Evolutionary conservation across 2,888 invertebrate genomes (phyloP), one percentile per base, ranked within the genome.

Genomic region (Melolontha melolontha): DNA sequence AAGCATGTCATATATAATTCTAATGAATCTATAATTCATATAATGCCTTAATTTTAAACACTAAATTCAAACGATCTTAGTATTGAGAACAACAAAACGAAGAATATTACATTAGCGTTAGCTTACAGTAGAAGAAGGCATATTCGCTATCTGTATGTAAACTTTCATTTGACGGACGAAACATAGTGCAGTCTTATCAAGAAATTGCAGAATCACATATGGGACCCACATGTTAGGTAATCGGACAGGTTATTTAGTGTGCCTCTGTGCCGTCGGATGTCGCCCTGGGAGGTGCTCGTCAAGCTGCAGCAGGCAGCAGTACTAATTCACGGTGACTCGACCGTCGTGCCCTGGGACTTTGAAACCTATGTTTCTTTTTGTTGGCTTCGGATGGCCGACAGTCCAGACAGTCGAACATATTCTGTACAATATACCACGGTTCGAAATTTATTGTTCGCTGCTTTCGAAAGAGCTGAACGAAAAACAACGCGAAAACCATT

Each of bases 241-340:
- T 73, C 73, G 76, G 76, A 74, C 73, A 73, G 75, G 77, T 79
- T 76, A 79, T 79, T 79, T 78, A 79, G 76, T 78, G 75, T 75
- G 74, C 72, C 72, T 72, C 72, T 72, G 74, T 74, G 75, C 75
- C 72, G 71, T 67, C 74, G 72, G 75, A 75, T 73, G 76, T 78
- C 79, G 77, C 80, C 39, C 71, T 59, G 79, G 79, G 79, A 80
- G 76, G 77, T 78, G 78, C 77, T 77, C 77, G 78, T 78, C 80
- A 79, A 78, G 73, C 39, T 74, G 73, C 74, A 66, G 66, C 52
- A 71, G 67, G 72, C 71, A 73, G 75, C 75, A 75, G 73, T 76
- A 77, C 78, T 78, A 78, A 79, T 79, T 79, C 77, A 79, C 77
- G 74, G 72, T 71, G 75, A 17, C 52, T 54, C 34, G 5, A 29